A percentile compares a stretch with the other conserved stretches of the same genome.
These are phyloP conservation scores for Burhinus bistriatus DNA, from an alignment of 2,113 vertebrate genomes.

Conservation along the genomic window DNA sequence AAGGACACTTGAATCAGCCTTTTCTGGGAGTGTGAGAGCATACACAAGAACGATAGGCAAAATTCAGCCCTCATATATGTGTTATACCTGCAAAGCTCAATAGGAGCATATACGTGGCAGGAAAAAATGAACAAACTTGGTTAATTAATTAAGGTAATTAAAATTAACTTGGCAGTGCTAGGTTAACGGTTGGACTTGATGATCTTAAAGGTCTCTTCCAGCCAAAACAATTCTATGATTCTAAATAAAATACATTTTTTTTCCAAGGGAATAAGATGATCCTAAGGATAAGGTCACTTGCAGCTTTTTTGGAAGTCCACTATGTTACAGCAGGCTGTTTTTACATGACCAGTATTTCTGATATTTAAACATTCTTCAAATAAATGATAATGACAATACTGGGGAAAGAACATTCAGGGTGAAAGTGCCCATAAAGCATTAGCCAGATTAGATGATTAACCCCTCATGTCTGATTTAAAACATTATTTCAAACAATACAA, in stretches of 20 bases:
- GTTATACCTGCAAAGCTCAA: background rate
- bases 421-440: background rate
- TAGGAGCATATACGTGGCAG: background rate
- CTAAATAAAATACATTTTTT: background rate
- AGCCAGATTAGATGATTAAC: background rate
- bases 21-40: constrained; percentile 65
- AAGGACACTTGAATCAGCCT: constrained; percentile 82
- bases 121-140: background rate
- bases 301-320: background rate
- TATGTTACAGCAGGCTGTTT: background rate
- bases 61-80: background rate
- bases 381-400: background rate
- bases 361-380: background rate
- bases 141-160: background rate
- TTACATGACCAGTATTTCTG: background rate
- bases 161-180: background rate
- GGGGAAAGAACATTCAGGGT: background rate
- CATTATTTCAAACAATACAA: background rate
- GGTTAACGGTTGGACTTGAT: background rate
- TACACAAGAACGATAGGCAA: background rate
- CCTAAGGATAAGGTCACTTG: background rate
- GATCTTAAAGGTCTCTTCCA: background rate
- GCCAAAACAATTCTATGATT: background rate
- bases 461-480: background rate
- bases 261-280: background rate